Evolutionary conservation across 2,797 vertebrate genomes (phyloP).

Genomic region (Danio kyathit): DNA sequence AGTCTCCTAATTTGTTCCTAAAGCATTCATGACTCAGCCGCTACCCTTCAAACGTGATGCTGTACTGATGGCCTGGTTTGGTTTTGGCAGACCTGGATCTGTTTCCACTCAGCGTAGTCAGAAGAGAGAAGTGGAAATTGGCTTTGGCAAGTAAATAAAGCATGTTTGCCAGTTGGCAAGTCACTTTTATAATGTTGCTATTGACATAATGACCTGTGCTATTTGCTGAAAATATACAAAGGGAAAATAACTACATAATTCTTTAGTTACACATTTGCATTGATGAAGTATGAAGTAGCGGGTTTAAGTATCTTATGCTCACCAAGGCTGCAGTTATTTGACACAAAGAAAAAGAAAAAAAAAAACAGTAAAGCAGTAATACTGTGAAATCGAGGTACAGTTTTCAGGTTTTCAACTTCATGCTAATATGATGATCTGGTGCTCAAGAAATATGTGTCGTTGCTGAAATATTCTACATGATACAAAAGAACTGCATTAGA

Average conservation of each 20-base stretch:
- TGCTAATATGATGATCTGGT: not conserved
- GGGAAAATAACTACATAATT: not conserved
- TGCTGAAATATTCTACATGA: too few relatives aligned
- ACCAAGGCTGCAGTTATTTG: too few relatives aligned
- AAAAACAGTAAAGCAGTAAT: not conserved
- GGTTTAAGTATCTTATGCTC: too few relatives aligned
- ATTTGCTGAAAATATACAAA: constrained; percentile 8
- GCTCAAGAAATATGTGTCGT: not conserved
- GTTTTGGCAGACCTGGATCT: constrained; percentile 18
- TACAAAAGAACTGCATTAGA: too few relatives aligned
- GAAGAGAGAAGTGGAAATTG: constrained; percentile 24
- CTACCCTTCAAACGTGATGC: not conserved
- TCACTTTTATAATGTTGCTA: not conserved
- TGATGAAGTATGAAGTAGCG: not conserved
- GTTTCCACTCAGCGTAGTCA: constrained; percentile 30
- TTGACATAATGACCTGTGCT: constrained; percentile 9
- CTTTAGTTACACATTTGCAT: not conserved
- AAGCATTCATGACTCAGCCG: constrained; percentile 17
- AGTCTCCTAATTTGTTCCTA: not conserved
- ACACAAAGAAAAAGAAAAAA: too few relatives aligned
- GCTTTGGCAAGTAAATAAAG: constrained; percentile 36
- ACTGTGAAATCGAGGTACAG: not conserved
- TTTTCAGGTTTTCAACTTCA: not conserved
- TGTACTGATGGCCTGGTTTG: constrained; percentile 9
- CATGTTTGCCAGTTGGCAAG: constrained; percentile 6